phyloP scores from a whole-genome alignment of 2,113 vertebrate genomes.

The Oxyruncus cristatus region DNA sequence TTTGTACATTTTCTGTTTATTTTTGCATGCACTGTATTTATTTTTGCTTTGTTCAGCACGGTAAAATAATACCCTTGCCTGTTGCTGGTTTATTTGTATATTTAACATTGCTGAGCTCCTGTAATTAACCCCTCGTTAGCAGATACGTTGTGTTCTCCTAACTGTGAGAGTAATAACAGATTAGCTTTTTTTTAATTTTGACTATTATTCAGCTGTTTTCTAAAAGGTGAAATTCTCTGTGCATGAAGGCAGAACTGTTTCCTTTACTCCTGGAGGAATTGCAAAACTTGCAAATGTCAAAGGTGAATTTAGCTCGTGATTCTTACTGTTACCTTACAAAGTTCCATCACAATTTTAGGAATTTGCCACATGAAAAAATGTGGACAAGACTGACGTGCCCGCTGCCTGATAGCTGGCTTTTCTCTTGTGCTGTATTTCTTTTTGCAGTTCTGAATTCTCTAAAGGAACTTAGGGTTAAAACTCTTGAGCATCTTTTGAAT shows the following conservation, averaged over 20 bases:
- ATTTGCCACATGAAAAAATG: neutral
- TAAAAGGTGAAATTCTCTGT: neutral
- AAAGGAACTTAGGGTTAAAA: neutral
- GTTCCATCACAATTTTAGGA: neutral
- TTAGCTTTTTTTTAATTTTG: neutral
- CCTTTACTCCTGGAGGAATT: neutral
- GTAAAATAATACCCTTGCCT: neutral
- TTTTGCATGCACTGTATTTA: neutral
- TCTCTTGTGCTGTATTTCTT: neutral
- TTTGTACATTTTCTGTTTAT: neutral
- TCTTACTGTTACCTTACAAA: neutral
- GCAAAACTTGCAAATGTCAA: neutral
- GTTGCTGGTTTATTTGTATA: slow-evolving; percentile 20
- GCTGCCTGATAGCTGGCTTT: neutral
- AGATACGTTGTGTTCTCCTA: neutral
- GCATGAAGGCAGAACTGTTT: neutral
- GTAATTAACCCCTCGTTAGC: neutral
- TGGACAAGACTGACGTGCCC: neutral
- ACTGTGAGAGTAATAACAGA: neutral
- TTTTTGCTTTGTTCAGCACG: neutral
- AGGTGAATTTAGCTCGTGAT: neutral
- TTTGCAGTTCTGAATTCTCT: neutral
- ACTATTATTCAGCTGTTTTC: neutral
- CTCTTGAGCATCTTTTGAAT: neutral
- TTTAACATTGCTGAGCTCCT: neutral